Evolutionary conservation across 1,140 invertebrate genomes (phyloP).

Genomic region (Drusus annulatus): DNA sequence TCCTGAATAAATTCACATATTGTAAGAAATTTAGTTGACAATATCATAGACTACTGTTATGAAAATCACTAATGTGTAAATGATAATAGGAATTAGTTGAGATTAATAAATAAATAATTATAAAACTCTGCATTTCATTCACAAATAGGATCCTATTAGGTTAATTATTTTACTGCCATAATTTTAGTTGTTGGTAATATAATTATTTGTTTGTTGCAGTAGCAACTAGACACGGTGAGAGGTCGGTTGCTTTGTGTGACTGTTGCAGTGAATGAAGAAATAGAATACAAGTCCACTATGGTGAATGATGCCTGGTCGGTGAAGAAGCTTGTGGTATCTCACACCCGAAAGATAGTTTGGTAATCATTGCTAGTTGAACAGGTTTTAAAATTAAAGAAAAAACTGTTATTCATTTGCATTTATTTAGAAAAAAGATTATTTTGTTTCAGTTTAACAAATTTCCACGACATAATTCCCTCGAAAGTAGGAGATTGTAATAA

Average conservation of each 20-base stretch:
- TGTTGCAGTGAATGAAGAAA: no score
- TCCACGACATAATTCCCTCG: constrained; percentile 5
- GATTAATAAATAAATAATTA: constrained; percentile 22
- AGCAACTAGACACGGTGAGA: no score
- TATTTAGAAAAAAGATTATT: constrained; percentile 38
- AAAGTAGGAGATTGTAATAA: constrained; percentile 7
- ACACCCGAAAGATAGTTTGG: background rate
- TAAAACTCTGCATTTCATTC: no score
- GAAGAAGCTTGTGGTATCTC: no score
- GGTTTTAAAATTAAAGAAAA: background rate
- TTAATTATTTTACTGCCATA: no score
- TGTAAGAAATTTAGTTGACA: constrained; percentile 44
- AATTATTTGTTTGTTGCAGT: no score
- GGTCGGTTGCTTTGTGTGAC: no score
- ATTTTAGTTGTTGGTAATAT: no score
- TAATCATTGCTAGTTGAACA: background rate
- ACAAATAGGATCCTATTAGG: no score
- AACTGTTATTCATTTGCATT: background rate
- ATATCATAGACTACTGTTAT: constrained; percentile 38
- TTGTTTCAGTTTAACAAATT: constrained; percentile 25
- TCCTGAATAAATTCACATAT: constrained; percentile 36
- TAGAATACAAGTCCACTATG: no score
- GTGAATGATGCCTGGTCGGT: no score
- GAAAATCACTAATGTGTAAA: constrained; percentile 17
- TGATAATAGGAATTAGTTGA: background rate